Evolutionary conservation across 1,140 invertebrate genomes (phyloP), one percentile per base, ranked within the genome.

Genomic region (Drosophila bocki): DNA sequence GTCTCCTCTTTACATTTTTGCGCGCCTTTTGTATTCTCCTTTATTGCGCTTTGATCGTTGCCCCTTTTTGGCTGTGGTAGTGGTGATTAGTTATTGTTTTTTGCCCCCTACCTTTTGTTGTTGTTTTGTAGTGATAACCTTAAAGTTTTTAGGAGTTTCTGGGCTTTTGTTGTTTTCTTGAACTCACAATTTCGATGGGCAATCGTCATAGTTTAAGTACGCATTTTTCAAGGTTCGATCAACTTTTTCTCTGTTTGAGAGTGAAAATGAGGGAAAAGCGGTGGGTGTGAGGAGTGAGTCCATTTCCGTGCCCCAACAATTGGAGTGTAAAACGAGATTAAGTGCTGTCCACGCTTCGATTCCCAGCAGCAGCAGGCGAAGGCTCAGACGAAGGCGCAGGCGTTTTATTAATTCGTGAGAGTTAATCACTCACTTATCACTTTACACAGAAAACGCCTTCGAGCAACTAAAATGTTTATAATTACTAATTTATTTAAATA

Each of bases 211-310:
- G 64, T 75, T 61, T 75, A 64, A 85, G n/a, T 57, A 39, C 60
- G 45, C 48, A 56, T 48, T 88, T 88, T 80, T 80, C 76, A 83
- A 87, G 83, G 77, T 88, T 88, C 83, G 84, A 83, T 88, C 72
- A 88, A 87, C 83, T 87, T 68, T 62, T 82, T 39, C 12, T 15
- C 13, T 61, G 17, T 22, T 26, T n/a, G 37, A 51, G 39, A 58
- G 32, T 41, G 15, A 51, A 37, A 54, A 17, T 37, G 47, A 64
- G 53, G 35, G 42, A 37, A 44, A 60, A 45, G 11, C n/a, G 35
- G 39, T 37, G n/a, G 35, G 7, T 11, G 37, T 48, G 33, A 3
- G 13, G 33, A 22, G 51, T 37, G 26, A 61, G 19, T 35, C 35
- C 54, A n/a, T 39, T 76, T 57, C 47, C 58, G 35, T 41, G 42